A percentile compares a stretch with the other conserved stretches of the same genome.
Evolutionary conservation across 2,797 vertebrate genomes (phyloP).

Genomic region (Rhodeus uyekii): DNA sequence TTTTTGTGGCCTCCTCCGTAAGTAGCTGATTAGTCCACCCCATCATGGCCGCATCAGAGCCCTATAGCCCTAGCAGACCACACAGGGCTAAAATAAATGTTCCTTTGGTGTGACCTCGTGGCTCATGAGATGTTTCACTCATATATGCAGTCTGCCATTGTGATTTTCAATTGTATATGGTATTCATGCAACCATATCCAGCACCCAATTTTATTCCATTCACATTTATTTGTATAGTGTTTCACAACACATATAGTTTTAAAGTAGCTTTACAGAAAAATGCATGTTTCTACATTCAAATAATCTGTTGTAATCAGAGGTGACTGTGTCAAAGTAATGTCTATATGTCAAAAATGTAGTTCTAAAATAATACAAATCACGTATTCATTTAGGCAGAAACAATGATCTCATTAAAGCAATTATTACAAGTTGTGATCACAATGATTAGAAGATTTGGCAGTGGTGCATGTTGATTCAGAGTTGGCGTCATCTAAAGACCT

Average conservation of each 20-base stretch:
- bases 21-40: conserved; percentile 24
- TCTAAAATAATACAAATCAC: not conserved
- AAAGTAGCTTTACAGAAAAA: not conserved
- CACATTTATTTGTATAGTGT: not conserved
- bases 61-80: not conserved
- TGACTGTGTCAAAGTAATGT: too few species aligned
- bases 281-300: too few species aligned
- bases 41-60: conserved; percentile 7
- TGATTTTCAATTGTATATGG: not conserved
- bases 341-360: too few species aligned
- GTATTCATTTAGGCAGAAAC: not conserved
- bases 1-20: conserved; percentile 10
- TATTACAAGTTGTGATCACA: not conserved
- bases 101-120: conserved; percentile 7
- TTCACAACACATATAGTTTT: not conserved
- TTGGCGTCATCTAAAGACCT: not conserved
- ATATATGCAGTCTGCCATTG: not conserved
- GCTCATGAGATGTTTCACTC: not conserved
- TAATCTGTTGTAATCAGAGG: too few species aligned
- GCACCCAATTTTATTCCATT: not conserved
- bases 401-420: too few species aligned
- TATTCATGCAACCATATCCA: conserved; percentile 27
- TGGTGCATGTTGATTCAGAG: not conserved
- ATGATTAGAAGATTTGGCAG: not conserved
- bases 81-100: conserved; percentile 6